Base-by-base conservation (phyloP, 35 echinoderm and acorn worm species). In the Strongylocentrotus purpuratus region DNA sequence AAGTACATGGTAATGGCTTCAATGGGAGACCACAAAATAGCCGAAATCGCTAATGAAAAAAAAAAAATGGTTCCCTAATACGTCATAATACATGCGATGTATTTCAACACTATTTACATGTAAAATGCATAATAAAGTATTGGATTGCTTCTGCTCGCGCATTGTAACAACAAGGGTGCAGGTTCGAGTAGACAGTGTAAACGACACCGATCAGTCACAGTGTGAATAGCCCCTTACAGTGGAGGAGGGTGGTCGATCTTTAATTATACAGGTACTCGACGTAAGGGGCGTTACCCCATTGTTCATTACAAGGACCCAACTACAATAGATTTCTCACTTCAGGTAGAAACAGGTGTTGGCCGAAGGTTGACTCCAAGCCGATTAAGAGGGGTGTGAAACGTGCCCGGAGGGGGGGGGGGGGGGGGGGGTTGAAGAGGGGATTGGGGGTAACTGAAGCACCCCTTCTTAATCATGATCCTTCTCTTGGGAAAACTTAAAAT, bases 351-450 rank as follows among this genome's bases (percentile, higher is more conserved):
- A 78, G 65, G 65, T 78, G 65, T 78, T n/a, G 0, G 25, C 20
- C 65, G 65, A 78, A n/a, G 65, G 65, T n/a, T 78, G 65, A 78
- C 65, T 78, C 65, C 65, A 78, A 78, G 65, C 65, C 65, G 65
- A 78, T 78, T 78, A 78, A 78, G 65, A 78, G 65, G 65, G 65
- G 65, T 78, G 65, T n/a, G 65, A 78, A 78, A 8, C n/a, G 65
- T 78, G 28, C 65, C 65, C 8, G 22, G 65, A n/a, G 65, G 65
- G 25, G 65, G 65, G 22, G 20, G n/a, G 65, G 65, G n/a, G 65
- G 65, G 25, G 65, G 65, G 22, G 20, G n/a, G 65, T n/a, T n/a
- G 65, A 22, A 78, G 4, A 71, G 61, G 25, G 22, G 65, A 28
- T 18, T 22, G 8, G 65, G 65, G 65, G 65, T 78, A 22, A 28